These are phyloP conservation scores for Psammodynastes pulverulentus DNA, from an alignment of 2,113 vertebrate genomes.

Conservation along the genomic window DNA sequence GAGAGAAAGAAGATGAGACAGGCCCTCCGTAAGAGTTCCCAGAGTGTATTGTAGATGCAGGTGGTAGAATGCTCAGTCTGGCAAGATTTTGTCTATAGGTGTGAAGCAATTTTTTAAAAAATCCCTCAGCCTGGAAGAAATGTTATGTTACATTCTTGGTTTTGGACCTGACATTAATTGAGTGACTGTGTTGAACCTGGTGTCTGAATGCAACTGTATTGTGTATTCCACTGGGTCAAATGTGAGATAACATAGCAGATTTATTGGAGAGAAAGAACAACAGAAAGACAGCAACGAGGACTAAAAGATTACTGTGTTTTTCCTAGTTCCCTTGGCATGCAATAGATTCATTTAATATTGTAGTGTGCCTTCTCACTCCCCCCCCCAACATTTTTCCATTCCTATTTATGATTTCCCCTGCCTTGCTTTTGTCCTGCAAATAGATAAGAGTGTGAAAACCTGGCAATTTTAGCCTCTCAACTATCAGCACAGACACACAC, in stretches of 20 bases:
- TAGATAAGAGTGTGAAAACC: conserved; percentile 41
- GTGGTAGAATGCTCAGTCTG: not conserved
- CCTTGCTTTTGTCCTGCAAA: conserved; percentile 43
- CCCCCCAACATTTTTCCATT: conserved; percentile 30
- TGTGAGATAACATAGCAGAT: not conserved
- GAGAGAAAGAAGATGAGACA: no score
- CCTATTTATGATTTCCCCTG: conserved; percentile 1
- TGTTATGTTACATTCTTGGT: not conserved
- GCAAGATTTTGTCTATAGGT: not conserved
- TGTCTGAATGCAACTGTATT: not conserved
- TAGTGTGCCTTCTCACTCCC: conserved; percentile 50
- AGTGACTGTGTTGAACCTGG: not conserved
- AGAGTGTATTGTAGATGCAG: not conserved
- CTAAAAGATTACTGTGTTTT: not conserved
- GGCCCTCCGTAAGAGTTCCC: no score
- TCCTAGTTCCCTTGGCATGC: conserved; percentile 24
- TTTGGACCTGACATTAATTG: not conserved
- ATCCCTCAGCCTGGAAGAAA: not conserved
- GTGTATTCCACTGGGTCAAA: not conserved
- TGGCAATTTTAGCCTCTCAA: not conserved
- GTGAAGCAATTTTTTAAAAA: not conserved
- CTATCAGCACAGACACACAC: conserved; percentile 3
- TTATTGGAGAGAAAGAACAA: not conserved
- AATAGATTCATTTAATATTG: conserved; percentile 60
- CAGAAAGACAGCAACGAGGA: not conserved